These are phyloP conservation scores for Polymixis lichenea DNA, from an alignment of 2,888 invertebrate genomes.

Conservation along the genomic window DNA sequence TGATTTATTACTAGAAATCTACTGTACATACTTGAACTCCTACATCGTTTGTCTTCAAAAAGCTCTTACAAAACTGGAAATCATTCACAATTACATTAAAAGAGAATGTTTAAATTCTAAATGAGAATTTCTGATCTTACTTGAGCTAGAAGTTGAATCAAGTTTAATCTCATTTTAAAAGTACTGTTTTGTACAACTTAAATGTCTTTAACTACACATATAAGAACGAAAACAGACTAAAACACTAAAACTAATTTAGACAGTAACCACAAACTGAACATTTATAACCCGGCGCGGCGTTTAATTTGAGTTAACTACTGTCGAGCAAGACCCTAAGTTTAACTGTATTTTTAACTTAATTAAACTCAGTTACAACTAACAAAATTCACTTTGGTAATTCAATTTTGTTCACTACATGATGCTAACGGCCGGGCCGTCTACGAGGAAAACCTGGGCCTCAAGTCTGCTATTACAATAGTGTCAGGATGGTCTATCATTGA, in stretches of 20 bases:
- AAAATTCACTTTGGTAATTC: constrained; percentile 53
- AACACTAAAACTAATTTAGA: constrained; percentile 51
- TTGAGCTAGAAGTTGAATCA: neutral
- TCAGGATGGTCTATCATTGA: too few relatives aligned
- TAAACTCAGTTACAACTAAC: constrained; percentile 56
- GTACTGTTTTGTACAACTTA: neutral
- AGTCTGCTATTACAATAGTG: too few relatives aligned
- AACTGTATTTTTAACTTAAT: constrained; percentile 65
- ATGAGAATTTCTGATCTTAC: too few relatives aligned
- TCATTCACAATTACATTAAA: too few relatives aligned
- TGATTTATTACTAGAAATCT: neutral
- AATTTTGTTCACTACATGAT: constrained; percentile 43
- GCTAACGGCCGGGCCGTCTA: constrained; percentile 2
- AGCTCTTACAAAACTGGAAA: neutral
- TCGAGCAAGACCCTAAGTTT: constrained; percentile 47
- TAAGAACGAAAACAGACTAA: constrained; percentile 31
- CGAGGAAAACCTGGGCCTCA: neutral
- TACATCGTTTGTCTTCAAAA: neutral
- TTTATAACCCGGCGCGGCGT: constrained; percentile 38
- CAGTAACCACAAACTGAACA: constrained; percentile 52
- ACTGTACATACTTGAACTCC: too few relatives aligned
- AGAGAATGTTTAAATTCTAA: neutral
- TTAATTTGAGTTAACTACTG: constrained; percentile 60
- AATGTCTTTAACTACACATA: constrained; percentile 5
- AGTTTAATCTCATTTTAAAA: neutral